Percentiles rank a stretch among this genome's conserved stretches.
Evolutionary conservation across 2,888 invertebrate species (phyloP).

Genomic region (Stratiomys singularior): DNA sequence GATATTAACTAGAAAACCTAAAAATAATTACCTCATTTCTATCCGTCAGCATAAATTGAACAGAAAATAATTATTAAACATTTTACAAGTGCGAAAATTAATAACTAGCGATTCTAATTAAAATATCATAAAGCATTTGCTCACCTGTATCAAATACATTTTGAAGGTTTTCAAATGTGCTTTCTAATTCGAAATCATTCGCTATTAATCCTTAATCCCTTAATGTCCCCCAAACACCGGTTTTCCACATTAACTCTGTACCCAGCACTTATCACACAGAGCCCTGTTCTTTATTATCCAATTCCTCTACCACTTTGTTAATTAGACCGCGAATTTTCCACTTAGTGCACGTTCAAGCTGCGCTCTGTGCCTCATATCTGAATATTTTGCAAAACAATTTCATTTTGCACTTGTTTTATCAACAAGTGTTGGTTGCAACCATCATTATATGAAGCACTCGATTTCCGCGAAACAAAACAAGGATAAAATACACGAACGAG

Average conservation of each 20-base stretch:
- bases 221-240: background rate
- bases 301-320: background rate
- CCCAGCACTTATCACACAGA: background rate
- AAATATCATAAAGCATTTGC: background rate
- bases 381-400: conserved; percentile 35
- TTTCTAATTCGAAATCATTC: background rate
- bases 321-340: background rate
- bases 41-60: too few species aligned
- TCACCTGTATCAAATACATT: conserved; percentile 43
- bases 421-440: conserved; percentile 35
- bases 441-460: background rate
- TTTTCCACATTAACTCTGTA: background rate
- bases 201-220: background rate
- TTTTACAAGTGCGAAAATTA: too few species aligned
- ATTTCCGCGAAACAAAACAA: background rate
- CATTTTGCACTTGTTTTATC: conserved; percentile 28
- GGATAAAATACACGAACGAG: background rate
- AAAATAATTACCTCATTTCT: too few species aligned
- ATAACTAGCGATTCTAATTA: background rate
- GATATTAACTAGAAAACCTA: too few species aligned
- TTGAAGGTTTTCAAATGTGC: background rate
- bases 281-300: background rate
- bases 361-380: conserved; percentile 10
- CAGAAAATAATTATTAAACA: too few species aligned
- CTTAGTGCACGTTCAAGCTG: background rate